A percentile compares a stretch with the other conserved stretches of the same genome.
Evolutionary conservation across 1,140 invertebrate species (phyloP).

Genomic region (Drosophila mojavensis): DNA sequence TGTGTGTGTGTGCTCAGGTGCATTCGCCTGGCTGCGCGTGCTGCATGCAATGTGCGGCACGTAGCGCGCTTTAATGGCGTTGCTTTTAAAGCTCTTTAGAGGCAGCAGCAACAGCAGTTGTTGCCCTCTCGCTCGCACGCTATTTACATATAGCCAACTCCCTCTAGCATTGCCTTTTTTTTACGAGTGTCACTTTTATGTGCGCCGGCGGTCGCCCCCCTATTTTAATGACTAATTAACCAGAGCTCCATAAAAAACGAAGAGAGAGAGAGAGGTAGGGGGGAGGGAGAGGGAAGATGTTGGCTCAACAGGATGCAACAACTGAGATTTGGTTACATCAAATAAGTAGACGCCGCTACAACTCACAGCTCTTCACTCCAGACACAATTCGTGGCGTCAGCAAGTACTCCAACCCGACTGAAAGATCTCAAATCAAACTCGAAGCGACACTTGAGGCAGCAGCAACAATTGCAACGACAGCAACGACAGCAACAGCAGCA

Average conservation of each 20-base stretch:
- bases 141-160: slow-evolving; percentile 1
- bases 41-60: slow-evolving; percentile 58
- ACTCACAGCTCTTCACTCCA: slow-evolving; percentile 11
- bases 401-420: slow-evolving; percentile 17
- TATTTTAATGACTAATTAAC: slow-evolving; percentile 77
- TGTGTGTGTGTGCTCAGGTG: slow-evolving; percentile 65
- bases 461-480: not conserved
- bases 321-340: slow-evolving; percentile 37
- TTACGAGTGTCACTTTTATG: slow-evolving; percentile 79
- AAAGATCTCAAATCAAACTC: not conserved
- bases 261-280: not conserved
- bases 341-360: slow-evolving; percentile 27
- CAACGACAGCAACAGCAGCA: no score
- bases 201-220: slow-evolving; percentile 33
- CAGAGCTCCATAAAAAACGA: slow-evolving; percentile 67
- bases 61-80: slow-evolving; percentile 74
- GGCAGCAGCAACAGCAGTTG: slow-evolving; percentile 11
- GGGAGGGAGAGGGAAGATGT: not conserved
- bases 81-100: slow-evolving; percentile 73
- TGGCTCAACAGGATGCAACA: slow-evolving; percentile 43
- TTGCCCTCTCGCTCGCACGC: slow-evolving; percentile 8
- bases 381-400: slow-evolving; percentile 30
- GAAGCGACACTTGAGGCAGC: slow-evolving; percentile 39
- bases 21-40: slow-evolving; percentile 54
- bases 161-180: slow-evolving; percentile 33